These are phyloP conservation scores for Diprion similis DNA, from an alignment of 1,140 invertebrate species.

Conservation along the genomic window DNA sequence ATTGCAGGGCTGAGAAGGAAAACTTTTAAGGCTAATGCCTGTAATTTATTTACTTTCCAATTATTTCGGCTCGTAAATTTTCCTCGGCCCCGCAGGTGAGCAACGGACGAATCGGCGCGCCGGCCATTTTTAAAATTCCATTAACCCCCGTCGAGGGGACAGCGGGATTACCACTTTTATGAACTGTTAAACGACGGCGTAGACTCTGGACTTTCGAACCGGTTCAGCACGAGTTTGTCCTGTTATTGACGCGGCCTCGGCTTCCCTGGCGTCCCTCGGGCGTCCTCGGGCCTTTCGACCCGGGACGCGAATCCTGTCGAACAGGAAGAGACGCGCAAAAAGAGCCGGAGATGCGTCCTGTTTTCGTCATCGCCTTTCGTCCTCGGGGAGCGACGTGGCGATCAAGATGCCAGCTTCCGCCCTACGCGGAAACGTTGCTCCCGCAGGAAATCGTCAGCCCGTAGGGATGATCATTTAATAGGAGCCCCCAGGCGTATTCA, in stretches of 20 bases:
- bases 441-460: neutral
- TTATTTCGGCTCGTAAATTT: constrained; percentile 31
- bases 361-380: neutral
- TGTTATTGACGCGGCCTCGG: neutral
- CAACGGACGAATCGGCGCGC: neutral
- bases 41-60: constrained; percentile 51
- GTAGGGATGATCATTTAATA: neutral
- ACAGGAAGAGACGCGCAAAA: neutral
- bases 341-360: neutral
- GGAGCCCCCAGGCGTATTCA: neutral
- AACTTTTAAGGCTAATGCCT: constrained; percentile 41
- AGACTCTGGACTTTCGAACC: no score
- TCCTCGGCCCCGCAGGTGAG: neutral
- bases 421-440: neutral
- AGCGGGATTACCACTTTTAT: neutral
- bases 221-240: neutral
- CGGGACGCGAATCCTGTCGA: neutral
- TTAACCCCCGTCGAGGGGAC: neutral
- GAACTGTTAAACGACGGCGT: neutral
- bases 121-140: neutral
- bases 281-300: neutral
- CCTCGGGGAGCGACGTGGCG: neutral
- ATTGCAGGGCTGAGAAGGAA: constrained; percentile 1
- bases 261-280: neutral
- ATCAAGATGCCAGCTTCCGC: neutral